A percentile compares a stretch with the other conserved stretches of the same genome.
Evolutionary conservation across 2,797 vertebrate genomes (phyloP).

Genomic region (Eulemur albifrons): DNA sequence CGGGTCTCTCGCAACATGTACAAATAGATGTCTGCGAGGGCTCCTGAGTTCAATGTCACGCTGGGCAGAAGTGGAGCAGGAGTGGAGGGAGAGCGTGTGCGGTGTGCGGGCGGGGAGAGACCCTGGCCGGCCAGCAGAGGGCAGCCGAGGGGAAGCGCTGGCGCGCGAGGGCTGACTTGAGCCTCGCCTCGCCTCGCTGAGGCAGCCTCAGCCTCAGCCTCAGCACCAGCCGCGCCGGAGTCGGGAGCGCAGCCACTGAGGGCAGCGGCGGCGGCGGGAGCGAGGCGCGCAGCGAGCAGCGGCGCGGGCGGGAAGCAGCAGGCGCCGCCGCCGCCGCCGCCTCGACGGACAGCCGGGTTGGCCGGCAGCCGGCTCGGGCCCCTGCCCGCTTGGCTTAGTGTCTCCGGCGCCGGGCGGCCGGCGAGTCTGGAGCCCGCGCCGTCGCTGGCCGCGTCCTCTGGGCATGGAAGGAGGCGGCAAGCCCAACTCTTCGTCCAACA

Average conservation of each 20-base stretch:
- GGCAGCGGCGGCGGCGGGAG: slow-evolving; percentile 87
- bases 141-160: slow-evolving; percentile 64
- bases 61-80: slow-evolving; percentile 41
- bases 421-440: slow-evolving; percentile 69
- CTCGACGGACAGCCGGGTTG: slow-evolving; percentile 71
- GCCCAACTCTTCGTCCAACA: slow-evolving; percentile 92
- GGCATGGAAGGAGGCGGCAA: slow-evolving; percentile 92
- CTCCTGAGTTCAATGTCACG: slow-evolving; percentile 63
- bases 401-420: slow-evolving; percentile 40
- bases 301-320: slow-evolving; percentile 51
- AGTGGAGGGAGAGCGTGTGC: not conserved
- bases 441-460: slow-evolving; percentile 74
- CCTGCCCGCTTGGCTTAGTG: slow-evolving; percentile 27
- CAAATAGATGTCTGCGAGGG: not conserved
- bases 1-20: not conserved
- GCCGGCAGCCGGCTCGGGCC: slow-evolving; percentile 70
- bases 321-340: slow-evolving; percentile 64
- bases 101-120: not conserved
- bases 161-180: slow-evolving; percentile 71
- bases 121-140: slow-evolving; percentile 72
- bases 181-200: slow-evolving; percentile 79
- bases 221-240: slow-evolving; percentile 85
- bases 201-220: slow-evolving; percentile 77
- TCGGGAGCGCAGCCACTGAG: slow-evolving; percentile 87
- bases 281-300: slow-evolving; percentile 85